A percentile compares a stretch with the other conserved stretches of the same genome.
Evolutionary conservation across 2,113 vertebrate species (phyloP).

Genomic region (Colaptes auratus): DNA sequence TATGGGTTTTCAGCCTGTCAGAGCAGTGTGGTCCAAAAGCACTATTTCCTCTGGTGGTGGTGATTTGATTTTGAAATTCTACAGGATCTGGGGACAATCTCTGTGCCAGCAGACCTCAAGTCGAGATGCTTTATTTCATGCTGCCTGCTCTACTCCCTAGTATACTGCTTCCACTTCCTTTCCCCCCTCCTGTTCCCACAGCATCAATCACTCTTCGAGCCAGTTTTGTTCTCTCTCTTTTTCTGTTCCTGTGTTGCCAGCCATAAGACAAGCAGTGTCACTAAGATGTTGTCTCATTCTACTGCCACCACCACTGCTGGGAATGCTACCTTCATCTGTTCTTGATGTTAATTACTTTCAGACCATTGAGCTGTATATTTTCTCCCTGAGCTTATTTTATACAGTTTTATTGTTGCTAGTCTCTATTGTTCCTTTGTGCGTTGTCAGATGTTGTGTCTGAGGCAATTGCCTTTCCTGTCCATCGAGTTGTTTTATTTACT

Average conservation of each 20-base stretch:
- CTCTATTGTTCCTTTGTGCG: neutral
- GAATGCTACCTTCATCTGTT: neutral
- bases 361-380: neutral
- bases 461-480: neutral
- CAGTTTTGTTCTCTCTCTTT: neutral
- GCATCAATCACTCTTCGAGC: neutral
- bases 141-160: neutral
- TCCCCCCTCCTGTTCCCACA: neutral
- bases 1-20: neutral
- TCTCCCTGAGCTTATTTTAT: neutral
- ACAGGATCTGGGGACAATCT: neutral
- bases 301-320: neutral
- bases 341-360: neutral
- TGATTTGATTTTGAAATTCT: neutral
- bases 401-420: neutral
- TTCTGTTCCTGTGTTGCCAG: neutral
- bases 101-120: neutral
- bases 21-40: neutral
- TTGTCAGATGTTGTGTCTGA: neutral
- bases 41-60: neutral
- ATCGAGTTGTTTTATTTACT: neutral
- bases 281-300: neutral
- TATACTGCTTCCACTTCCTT: neutral
- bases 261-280: neutral
- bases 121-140: neutral